phyloP scores from a whole-genome alignment of 2,888 invertebrate species.

The Dysmachus trigonus region DNA sequence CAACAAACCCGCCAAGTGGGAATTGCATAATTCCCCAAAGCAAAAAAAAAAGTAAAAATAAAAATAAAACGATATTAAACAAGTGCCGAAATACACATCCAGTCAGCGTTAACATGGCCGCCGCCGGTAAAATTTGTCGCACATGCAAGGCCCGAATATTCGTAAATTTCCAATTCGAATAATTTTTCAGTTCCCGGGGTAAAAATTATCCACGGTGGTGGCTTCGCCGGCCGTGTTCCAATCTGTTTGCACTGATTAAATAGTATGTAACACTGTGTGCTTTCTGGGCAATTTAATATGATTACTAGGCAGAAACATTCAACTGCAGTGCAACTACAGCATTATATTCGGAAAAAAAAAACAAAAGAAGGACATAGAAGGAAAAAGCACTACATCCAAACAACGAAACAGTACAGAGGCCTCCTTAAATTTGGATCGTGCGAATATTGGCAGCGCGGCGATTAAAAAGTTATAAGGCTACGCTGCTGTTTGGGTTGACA shows the following conservation, averaged over 20 bases:
- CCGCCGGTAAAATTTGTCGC: conserved; percentile 20
- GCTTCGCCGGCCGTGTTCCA: not conserved
- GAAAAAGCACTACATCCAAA: not conserved
- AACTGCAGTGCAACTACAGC: conserved; percentile 30
- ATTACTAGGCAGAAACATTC: conserved; percentile 26
- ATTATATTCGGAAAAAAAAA: conserved; percentile 9
- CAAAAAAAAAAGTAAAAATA: not conserved
- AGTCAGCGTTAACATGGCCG: conserved; percentile 29
- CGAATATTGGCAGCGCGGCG: not conserved
- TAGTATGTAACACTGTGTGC: conserved; percentile 30
- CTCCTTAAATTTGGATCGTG: not conserved
- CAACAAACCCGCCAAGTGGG: not conserved
- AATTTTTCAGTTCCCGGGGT: conserved; percentile 1
- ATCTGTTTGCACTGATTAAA: conserved; percentile 33
- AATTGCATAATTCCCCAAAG: not conserved
- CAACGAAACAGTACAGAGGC: not conserved
- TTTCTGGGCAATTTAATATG: conserved; percentile 36
- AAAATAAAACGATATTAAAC: not conserved
- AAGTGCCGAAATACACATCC: conserved; percentile 14
- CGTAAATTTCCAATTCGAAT: conserved; percentile 25
- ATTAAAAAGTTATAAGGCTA: conserved; percentile 8
- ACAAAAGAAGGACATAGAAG: not conserved
- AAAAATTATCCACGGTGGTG: not conserved
- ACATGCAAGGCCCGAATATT: not conserved
- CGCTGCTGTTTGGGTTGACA: not conserved